Evolutionary conservation across 1,140 invertebrate genomes (phyloP), one percentile per base, ranked within the genome.

Genomic region (Dendroctonus valens): DNA sequence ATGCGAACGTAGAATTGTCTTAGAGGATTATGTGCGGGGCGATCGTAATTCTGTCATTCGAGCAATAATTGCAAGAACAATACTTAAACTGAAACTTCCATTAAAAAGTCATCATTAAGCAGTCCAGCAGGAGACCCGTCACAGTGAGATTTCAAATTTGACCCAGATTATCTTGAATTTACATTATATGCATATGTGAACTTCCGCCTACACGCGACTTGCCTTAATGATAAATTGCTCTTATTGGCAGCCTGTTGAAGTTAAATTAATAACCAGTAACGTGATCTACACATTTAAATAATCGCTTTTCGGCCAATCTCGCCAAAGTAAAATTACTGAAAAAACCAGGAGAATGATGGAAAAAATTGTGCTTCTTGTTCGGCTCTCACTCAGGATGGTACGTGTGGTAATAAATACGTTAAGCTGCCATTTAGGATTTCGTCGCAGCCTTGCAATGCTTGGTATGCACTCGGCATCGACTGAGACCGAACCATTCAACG

Each of bases 101-200:
- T 26, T 26, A 26, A 26, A 26, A 26, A 26, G 26, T 26, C 26
- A 26, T 26, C 26, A 26, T 26, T 26, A 26, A 26, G 26, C 26
- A 26, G 26, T 26, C 26, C 26, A 26, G 26, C 26, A 26, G 26
- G 26, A 26, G 26, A 26, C 1, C 26, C 26, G 26, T 26, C 26
- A 26, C 26, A 26, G 26, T 26, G 42, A 50, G 48, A 50, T 50
- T 50, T 50, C 48, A 57, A 44, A 52, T 61, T 51, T 61, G 59
- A 61, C 59, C 59, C 44, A 61, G 46, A 51, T 61, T 44, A 42
- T 9, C 12, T 61, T 41, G 41, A 50, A 50, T 61, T 61, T 61
- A 50, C 59, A 51, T 61, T 61, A 61, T 51, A 61, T 51, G 59
- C 59, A 61, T 61, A 61, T 61, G 59, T 61, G 59, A 49, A 61